Percentiles rank a stretch among this genome's conserved stretches.
phyloP scores from a whole-genome alignment of 2,888 invertebrate genomes.

The Oxystoma pomonae region DNA sequence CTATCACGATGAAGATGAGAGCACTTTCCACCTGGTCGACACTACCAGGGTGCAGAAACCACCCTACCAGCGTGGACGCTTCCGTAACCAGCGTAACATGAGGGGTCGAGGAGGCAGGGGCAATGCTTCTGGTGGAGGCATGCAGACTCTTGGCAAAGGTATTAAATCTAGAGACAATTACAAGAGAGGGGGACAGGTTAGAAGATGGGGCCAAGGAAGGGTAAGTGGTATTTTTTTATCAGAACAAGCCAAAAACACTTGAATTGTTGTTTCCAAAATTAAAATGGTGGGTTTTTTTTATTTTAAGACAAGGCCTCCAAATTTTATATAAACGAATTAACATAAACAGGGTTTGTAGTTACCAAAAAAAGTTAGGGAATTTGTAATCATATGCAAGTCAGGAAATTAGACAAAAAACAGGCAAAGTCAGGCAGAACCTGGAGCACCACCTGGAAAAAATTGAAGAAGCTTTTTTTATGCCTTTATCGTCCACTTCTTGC shows the following conservation, averaged over 20 bases:
- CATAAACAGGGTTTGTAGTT: no score
- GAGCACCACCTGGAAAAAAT: no score
- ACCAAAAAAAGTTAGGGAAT: no score
- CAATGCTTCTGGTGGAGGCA: slow-evolving; percentile 64
- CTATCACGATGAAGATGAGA: slow-evolving; percentile 98
- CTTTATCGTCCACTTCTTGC: no score
- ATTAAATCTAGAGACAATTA: slow-evolving; percentile 75
- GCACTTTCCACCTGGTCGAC: slow-evolving; percentile 96
- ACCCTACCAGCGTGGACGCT: slow-evolving; percentile 88
- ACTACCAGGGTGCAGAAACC: slow-evolving; percentile 86
- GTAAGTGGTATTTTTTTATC: no score
- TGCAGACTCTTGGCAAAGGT: slow-evolving; percentile 81
- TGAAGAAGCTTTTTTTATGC: no score
- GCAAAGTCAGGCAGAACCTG: no score
- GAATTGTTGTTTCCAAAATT: neutral
- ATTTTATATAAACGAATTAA: no score
- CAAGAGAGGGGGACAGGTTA: slow-evolving; percentile 63
- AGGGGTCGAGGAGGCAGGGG: slow-evolving; percentile 64
- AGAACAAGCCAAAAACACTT: no score
- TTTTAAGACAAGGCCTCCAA: no score
- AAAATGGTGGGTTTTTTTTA: neutral
- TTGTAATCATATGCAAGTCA: no score
- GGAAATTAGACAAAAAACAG: no score
- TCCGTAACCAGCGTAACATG: slow-evolving; percentile 73
- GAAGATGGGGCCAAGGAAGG: slow-evolving; percentile 82